These are phyloP conservation scores for Hafferia zeledoni DNA, from an alignment of 2,797 vertebrate species.

Conservation along the genomic window DNA sequence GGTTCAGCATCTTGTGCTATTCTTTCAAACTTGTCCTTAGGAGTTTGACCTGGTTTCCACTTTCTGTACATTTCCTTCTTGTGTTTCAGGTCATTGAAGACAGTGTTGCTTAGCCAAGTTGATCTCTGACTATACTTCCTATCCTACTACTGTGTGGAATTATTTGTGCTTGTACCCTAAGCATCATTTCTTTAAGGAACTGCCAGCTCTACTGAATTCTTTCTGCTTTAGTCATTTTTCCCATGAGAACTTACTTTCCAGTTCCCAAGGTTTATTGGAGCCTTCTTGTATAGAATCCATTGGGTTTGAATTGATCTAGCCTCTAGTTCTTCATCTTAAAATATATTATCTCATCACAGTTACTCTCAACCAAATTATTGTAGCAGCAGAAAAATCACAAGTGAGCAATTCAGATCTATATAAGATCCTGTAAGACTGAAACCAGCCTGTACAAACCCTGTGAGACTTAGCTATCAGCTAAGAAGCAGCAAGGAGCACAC, in stretches of 20 bases:
- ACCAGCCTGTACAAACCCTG: no score
- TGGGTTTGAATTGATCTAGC: not conserved
- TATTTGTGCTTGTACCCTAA: conserved; percentile 44
- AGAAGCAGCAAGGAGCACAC: no score
- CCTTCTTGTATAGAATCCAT: not conserved
- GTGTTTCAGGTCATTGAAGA: conserved; percentile 45
- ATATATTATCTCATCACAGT: not conserved
- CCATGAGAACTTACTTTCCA: conserved; percentile 35
- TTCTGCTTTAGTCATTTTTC: conserved; percentile 23
- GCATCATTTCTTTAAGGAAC: conserved; percentile 21
- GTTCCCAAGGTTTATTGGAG: not conserved
- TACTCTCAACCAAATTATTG: not conserved
- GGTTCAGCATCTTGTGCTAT: not conserved
- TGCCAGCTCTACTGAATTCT: conserved; percentile 42
- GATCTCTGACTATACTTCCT: conserved; percentile 30
- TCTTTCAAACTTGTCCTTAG: not conserved
- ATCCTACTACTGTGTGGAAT: conserved; percentile 20
- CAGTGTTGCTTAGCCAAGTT: not conserved
- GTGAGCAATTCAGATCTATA: no score
- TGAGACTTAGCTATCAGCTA: no score
- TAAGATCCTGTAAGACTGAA: no score
- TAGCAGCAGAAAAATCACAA: no score
- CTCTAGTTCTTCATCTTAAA: not conserved
- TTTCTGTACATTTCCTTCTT: conserved; percentile 45
- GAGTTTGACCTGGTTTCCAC: conserved; percentile 22